Evolutionary conservation across 2,888 invertebrate genomes (phyloP), one percentile per base, ranked within the genome.

Genomic region (Elmis aenea): DNA sequence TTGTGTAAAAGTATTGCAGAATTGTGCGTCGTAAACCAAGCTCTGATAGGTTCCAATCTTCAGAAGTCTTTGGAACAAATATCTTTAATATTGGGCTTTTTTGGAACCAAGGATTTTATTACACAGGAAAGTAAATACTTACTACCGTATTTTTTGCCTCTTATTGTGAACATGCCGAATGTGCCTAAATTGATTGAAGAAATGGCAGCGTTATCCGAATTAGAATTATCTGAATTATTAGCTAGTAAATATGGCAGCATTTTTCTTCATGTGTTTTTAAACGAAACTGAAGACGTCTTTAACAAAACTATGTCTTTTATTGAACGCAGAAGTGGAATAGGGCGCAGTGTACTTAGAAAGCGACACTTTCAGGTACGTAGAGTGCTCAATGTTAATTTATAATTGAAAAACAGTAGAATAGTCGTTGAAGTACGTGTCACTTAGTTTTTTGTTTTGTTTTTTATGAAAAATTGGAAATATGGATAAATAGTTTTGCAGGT

Each of bases 251-350:
- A 83, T 55, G 75, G 83, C 29, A 76, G 81, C 28, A 79, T 85
- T 29, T 87, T 84, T 48, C 75, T 84, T 1, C 75, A 85, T 45
- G 69, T 83, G 2, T 80, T 81, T 57, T 67, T 87, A 33, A 77
- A 78, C 20, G 79, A 83, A 59, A 58, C 70, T 0, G 69, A 72
- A 2, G 73, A 74, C 12, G 67, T 76, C 6, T 73, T 75, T 5
- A 73, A 75, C 24, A 72, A 75, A 46, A 83, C 81, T 55, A 75
- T 81, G 46, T 67, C 70, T 29, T 71, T 81, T 33, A 74, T 87
- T 23, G 77, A 81, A 43, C 71, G 62, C 41, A 67, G 77, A 32
- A 81, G 84, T 0, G 72, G 72, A 10, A 69, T 66, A 10, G 72
- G 72, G 2, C 67, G 80, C 20, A 65, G 75, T 32, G 69, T 67